Percentiles rank a stretch among this genome's conserved stretches.
phyloP scores from a whole-genome alignment of 2,888 invertebrate species.

The Andrena bicolor region DNA sequence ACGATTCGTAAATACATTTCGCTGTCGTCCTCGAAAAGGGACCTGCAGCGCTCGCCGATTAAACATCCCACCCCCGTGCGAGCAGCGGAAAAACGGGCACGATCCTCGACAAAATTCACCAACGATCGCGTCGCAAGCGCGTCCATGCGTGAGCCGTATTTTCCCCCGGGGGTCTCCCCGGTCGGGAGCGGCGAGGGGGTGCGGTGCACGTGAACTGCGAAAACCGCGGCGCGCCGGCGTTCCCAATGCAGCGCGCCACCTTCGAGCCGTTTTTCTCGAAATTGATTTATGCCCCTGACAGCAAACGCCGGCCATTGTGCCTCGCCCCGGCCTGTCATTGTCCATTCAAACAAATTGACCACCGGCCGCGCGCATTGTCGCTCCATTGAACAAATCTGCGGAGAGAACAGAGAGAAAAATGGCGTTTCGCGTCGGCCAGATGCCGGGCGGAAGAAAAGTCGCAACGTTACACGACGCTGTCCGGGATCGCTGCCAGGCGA shows the following conservation, averaged over 20 bases:
- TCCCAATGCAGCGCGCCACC: conserved; percentile 57
- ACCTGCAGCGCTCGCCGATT: neutral
- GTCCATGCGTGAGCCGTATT: conserved; percentile 38
- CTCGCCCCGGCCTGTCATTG: conserved; percentile 70
- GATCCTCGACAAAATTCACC: conserved; percentile 1
- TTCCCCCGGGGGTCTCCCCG: neutral
- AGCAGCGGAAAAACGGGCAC: neutral
- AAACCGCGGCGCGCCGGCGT: conserved; percentile 46
- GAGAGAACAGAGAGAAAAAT: conserved; percentile 73
- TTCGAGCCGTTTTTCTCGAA: conserved; percentile 72
- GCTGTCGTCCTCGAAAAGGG: neutral
- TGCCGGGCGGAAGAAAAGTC: conserved; percentile 56
- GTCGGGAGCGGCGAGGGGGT: neutral
- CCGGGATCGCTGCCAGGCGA: no score
- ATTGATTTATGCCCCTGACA: conserved; percentile 78
- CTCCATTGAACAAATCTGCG: conserved; percentile 75
- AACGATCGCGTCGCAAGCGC: neutral
- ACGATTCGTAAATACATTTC: neutral
- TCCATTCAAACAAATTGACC: conserved; percentile 81
- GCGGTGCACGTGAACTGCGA: conserved; percentile 45
- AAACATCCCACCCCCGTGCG: neutral
- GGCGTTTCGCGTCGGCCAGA: conserved; percentile 67
- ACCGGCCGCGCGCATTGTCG: conserved; percentile 74
- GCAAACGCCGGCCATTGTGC: conserved; percentile 68
- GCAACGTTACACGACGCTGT: neutral